Evolutionary conservation across 2,113 vertebrate species (phyloP), one percentile per base, ranked within the genome.

Genomic region (Ifrita kowaldi): DNA sequence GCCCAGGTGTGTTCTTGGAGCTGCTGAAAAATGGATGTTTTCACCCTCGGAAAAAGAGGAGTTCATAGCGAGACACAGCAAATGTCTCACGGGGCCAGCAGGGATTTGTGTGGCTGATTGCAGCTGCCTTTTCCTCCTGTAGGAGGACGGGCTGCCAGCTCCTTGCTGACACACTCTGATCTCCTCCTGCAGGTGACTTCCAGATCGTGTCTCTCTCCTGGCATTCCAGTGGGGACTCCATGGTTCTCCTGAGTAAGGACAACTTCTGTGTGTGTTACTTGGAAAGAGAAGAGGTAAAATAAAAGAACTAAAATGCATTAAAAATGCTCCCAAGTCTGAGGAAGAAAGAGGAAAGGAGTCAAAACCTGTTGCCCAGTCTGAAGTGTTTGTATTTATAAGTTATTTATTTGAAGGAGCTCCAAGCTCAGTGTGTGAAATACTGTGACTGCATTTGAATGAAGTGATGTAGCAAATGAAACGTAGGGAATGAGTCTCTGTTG

Each of bases 261-360:
- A 98, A 98, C 92, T 98, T 99, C 65, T 99, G 99, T 75, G 95
- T 99, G 75, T 99, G 99, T 84, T 99, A 99, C 97, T 98, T 99
- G 94, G 99, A 99, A 60, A 96, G 97, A 97, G 81, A 97, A 30
- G 94, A 97, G 44, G 89, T 87, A 41, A 94, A 96, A 32, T 96
- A 96, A 83, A 42, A 27, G 7, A 68, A 59, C 73, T 63, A 44
- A 90, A 77, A 62, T 24, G 71, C 44, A 13, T 42, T 65, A 75
- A 56, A 68, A 63, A 55, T 2, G 28, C 41, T 81, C 16, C 13
- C 33, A 37, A 3, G 53, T 46, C 50, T 86, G 73, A 90, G 85
- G 82, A 83, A 50, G 68, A 41, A 53, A 26, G 68, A 78, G 83
- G 71, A 63, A 39, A 63, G 44, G 57, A 69, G 52, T 81, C 30